Evolutionary conservation across 1,140 invertebrate species (phyloP).

Genomic region (Pollicipes pollicipes): DNA sequence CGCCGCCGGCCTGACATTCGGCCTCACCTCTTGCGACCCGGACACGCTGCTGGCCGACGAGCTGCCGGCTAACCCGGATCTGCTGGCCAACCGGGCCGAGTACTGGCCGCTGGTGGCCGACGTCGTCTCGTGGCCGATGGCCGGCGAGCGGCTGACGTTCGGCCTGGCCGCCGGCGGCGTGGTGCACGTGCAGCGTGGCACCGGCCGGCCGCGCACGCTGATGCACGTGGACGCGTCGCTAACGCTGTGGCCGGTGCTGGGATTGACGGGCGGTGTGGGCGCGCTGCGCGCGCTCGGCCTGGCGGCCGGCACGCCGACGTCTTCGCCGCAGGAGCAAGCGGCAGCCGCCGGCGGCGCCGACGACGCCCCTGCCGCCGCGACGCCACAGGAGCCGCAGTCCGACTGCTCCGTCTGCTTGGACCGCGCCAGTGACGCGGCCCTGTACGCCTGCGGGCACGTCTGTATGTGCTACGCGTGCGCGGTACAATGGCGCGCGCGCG

Average conservation of each 20-base stretch:
- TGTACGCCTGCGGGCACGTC: constrained; percentile 95
- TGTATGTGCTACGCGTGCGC: constrained; percentile 96
- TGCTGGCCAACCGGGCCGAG: constrained; percentile 78
- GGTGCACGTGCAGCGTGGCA: constrained; percentile 74
- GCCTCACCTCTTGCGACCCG: constrained; percentile 85
- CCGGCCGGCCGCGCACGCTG: constrained; percentile 53
- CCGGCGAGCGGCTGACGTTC: constrained; percentile 60
- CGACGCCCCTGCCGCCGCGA: constrained; percentile 1
- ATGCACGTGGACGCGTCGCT: constrained; percentile 88
- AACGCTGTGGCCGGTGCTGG: constrained; percentile 83
- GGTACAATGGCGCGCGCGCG: constrained; percentile 60
- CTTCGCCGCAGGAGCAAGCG: constrained; percentile 3
- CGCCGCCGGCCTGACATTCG: constrained; percentile 71
- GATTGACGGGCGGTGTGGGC: constrained; percentile 84
- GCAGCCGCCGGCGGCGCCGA: background rate
- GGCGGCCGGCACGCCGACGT: constrained; percentile 13
- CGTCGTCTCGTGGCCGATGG: constrained; percentile 58
- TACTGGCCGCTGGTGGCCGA: constrained; percentile 95
- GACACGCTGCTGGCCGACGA: constrained; percentile 45
- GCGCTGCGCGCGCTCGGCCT: constrained; percentile 53
- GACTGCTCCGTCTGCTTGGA: constrained; percentile 92
- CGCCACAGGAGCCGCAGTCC: constrained; percentile 12
- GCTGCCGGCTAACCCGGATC: constrained; percentile 81
- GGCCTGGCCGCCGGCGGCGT: constrained; percentile 36
- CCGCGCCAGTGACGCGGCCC: constrained; percentile 72